A percentile compares a stretch with the other conserved stretches of the same genome.
Evolutionary conservation across 2,888 invertebrate species (phyloP).

Genomic region (Callyntrura sp.): DNA sequence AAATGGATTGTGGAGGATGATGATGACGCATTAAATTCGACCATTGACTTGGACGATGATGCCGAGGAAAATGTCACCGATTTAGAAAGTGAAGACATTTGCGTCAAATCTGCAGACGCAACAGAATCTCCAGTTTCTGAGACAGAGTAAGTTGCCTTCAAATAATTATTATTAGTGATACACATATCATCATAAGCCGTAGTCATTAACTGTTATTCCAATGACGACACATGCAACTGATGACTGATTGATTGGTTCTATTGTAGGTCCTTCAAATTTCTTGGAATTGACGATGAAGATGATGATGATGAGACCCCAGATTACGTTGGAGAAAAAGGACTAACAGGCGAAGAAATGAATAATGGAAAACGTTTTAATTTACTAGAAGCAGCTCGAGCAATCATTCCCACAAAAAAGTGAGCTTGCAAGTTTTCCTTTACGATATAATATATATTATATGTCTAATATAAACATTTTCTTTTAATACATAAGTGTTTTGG

Average conservation of each 20-base stretch:
- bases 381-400: constrained; percentile 30
- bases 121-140: neutral
- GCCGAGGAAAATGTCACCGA: neutral
- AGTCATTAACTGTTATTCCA: neutral
- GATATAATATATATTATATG: too few relatives aligned
- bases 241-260: neutral
- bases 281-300: constrained; percentile 21
- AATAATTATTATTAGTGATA: neutral
- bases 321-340: neutral
- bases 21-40: constrained; percentile 18
- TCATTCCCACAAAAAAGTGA: constrained; percentile 53
- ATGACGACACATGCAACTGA: too few relatives aligned
- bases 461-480: neutral
- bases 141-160: neutral
- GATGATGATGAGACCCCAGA: neutral
- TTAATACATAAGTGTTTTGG: neutral
- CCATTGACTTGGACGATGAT: neutral
- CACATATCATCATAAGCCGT: too few relatives aligned
- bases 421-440: neutral
- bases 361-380: neutral
- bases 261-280: constrained; percentile 16
- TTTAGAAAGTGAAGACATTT: neutral
- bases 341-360: constrained; percentile 3
- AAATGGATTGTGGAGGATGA: constrained; percentile 44
- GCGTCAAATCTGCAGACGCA: neutral